These are phyloP conservation scores for Drosophila punjabiensis DNA, from an alignment of 1,140 invertebrate species.

Conservation along the genomic window DNA sequence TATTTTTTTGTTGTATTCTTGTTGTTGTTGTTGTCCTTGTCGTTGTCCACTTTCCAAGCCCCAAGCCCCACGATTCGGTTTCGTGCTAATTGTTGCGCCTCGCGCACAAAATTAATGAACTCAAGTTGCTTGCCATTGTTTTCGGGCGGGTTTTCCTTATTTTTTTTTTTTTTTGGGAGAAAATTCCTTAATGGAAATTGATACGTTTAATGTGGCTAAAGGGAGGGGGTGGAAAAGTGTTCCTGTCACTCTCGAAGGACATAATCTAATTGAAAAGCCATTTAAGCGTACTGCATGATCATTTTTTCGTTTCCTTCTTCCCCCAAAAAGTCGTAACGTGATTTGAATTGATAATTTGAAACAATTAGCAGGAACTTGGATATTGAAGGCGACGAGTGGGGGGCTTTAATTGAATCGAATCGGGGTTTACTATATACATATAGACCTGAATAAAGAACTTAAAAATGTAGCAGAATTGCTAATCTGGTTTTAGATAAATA, in stretches of 20 bases:
- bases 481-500: too few relatives aligned
- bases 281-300: conserved; percentile 83
- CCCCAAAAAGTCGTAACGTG: conserved; percentile 48
- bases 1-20: conserved; percentile 26
- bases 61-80: conserved; percentile 57
- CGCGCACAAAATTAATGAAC: conserved; percentile 82
- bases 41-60: conserved; percentile 18
- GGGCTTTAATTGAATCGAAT: conserved; percentile 65
- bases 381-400: conserved; percentile 8
- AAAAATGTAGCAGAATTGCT: too few relatives aligned
- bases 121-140: conserved; percentile 70
- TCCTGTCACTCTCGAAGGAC: conserved; percentile 70
- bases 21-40: neutral
- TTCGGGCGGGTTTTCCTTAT: conserved; percentile 35
- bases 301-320: conserved; percentile 51
- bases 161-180: conserved; percentile 30
- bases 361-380: conserved; percentile 66
- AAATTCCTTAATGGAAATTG: conserved; percentile 80
- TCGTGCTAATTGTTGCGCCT: conserved; percentile 82
- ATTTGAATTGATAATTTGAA: conserved; percentile 82
- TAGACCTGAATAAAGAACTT: too few relatives aligned
- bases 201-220: conserved; percentile 61
- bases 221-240: conserved; percentile 15
- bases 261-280: conserved; percentile 84
- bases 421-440: conserved; percentile 41